Conservation (phyloP, 2,113 vertebrate genomes). For the Thermophis baileyi region DNA sequence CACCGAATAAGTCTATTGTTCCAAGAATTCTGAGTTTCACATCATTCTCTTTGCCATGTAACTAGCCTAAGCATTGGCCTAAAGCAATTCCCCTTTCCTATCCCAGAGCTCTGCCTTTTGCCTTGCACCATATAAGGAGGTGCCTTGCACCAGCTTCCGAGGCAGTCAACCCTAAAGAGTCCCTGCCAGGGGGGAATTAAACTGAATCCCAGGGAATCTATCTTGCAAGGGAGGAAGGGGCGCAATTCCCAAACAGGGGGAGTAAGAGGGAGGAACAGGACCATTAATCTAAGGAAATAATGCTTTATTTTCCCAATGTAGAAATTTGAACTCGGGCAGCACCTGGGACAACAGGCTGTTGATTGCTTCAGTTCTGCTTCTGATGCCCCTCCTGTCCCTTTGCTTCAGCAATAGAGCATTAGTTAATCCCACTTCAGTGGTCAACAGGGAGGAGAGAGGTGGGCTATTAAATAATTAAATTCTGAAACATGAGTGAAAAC, state of each 20-base stretch:
- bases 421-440: constrained; percentile 19
- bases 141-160: neutral
- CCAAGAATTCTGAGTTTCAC: neutral
- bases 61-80: neutral
- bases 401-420: neutral
- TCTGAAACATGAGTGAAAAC: constrained; percentile 24
- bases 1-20: neutral
- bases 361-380: constrained; percentile 26
- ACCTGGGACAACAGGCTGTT: constrained; percentile 35
- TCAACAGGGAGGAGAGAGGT: constrained; percentile 14
- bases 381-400: neutral
- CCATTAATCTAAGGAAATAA: constrained; percentile 21
- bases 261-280: neutral
- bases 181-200: neutral
- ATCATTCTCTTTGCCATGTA: too few species aligned
- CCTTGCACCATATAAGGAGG: neutral
- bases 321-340: constrained; percentile 32
- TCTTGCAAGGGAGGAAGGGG: neutral
- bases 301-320: constrained; percentile 30
- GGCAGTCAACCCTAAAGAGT: neutral
- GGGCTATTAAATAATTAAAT: constrained; percentile 39
- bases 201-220: constrained; percentile 11
- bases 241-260: neutral
- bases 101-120: neutral
- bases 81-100: neutral